These are phyloP conservation scores for Thera britannica DNA, from an alignment of 2,888 invertebrate species.

Conservation along the genomic window DNA sequence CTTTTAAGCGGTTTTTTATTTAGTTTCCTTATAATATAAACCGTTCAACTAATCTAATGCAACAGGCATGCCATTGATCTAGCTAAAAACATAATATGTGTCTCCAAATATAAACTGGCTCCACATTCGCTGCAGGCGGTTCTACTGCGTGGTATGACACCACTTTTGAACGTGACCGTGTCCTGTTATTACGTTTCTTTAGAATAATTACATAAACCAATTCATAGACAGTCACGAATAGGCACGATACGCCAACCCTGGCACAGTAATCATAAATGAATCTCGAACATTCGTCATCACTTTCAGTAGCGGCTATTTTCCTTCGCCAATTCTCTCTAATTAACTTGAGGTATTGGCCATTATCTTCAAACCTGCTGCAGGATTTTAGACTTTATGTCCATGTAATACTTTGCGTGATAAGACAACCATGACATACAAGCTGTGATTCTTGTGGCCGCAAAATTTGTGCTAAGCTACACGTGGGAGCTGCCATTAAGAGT, in stretches of 20 bases:
- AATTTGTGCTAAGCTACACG: not conserved
- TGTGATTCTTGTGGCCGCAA: slow-evolving; percentile 15
- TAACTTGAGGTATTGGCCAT: slow-evolving; percentile 22
- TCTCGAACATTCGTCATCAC: slow-evolving; percentile 23
- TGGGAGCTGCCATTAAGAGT: not conserved
- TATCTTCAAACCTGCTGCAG: slow-evolving; percentile 19
- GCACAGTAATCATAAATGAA: slow-evolving; percentile 45
- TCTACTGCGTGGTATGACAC: not conserved
- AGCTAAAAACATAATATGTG: no score
- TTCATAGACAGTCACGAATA: slow-evolving; percentile 29
- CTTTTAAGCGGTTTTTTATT: no score
- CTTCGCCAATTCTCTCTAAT: slow-evolving; percentile 22
- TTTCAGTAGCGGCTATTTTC: slow-evolving; percentile 32
- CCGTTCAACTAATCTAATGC: no score
- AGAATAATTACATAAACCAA: slow-evolving; percentile 37
- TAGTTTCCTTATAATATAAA: no score
- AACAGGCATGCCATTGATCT: no score
- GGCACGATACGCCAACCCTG: slow-evolving; percentile 38
- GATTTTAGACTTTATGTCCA: slow-evolving; percentile 34
- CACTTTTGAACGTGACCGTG: not conserved
- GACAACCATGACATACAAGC: slow-evolving; percentile 40
- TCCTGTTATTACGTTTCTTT: slow-evolving; percentile 6
- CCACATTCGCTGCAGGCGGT: not conserved
- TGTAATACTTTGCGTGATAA: slow-evolving; percentile 38
- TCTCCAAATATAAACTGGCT: not conserved